Conservation (phyloP, 2,888 invertebrate species). For the Horisme vitalbata region DNA sequence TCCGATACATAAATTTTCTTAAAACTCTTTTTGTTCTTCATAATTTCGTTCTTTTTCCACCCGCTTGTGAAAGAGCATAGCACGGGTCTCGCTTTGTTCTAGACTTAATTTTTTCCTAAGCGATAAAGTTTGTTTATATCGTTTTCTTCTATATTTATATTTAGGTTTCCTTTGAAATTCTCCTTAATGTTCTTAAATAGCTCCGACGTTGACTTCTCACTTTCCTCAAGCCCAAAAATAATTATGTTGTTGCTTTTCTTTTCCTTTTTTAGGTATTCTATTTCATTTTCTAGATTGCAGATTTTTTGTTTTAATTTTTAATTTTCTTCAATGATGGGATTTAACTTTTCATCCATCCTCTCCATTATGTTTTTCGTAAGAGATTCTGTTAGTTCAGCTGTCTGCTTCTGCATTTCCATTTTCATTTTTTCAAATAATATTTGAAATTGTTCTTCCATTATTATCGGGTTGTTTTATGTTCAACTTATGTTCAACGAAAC, state of each 20-base stretch:
- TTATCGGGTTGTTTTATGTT: neutral
- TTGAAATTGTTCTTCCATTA: neutral
- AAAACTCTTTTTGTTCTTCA: constrained; percentile 32
- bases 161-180: neutral
- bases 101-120: neutral
- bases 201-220: constrained; percentile 18
- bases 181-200: neutral
- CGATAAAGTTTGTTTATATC: neutral
- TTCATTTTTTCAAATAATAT: constrained; percentile 30
- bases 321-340: constrained; percentile 34
- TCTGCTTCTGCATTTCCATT: constrained; percentile 30
- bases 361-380: constrained; percentile 32
- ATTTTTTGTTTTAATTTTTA: constrained; percentile 33
- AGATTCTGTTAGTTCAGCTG: constrained; percentile 19
- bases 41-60: constrained; percentile 18
- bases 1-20: constrained; percentile 29
- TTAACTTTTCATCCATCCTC: constrained; percentile 35
- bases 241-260: constrained; percentile 32
- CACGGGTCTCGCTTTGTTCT: neutral
- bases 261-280: constrained; percentile 30
- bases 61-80: neutral
- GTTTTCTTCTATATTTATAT: neutral
- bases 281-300: constrained; percentile 30
- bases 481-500: neutral
- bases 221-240: constrained; percentile 31